Evolutionary conservation across 2,888 invertebrate species (phyloP).

Genomic region (Cantharis rufa): DNA sequence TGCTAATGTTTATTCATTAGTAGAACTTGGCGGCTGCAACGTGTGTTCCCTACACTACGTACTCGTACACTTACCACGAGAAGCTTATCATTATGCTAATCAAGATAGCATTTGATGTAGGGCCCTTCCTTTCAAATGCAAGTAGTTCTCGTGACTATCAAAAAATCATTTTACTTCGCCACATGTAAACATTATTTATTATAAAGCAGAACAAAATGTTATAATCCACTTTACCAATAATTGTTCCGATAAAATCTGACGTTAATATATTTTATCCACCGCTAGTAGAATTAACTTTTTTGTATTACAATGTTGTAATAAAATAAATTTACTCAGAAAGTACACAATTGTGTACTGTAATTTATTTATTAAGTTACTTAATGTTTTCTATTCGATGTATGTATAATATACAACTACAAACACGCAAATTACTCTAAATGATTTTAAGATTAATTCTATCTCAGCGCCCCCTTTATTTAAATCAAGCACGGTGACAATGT

Average conservation of each 20-base stretch:
- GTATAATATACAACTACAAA: neutral
- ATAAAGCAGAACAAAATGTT: neutral
- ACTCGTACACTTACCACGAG: constrained; percentile 31
- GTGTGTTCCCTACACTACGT: constrained; percentile 32
- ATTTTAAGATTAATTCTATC: neutral
- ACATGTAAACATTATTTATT: neutral
- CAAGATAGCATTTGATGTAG: constrained; percentile 28
- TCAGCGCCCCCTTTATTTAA: neutral
- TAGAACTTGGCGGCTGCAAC: constrained; percentile 34
- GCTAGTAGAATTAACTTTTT: neutral
- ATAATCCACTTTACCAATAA: neutral
- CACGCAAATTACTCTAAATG: neutral
- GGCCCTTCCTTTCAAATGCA: constrained; percentile 16
- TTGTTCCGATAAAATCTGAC: neutral
- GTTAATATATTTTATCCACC: neutral
- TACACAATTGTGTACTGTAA: neutral
- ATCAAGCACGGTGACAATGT: neutral
- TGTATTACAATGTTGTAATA: neutral
- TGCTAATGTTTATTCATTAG: constrained; percentile 54
- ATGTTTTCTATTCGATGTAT: neutral
- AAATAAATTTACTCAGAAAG: neutral
- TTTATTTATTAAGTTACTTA: neutral
- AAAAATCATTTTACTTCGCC: neutral
- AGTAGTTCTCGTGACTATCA: constrained; percentile 5
- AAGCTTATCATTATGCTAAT: constrained; percentile 38